Percentiles rank a stretch among this genome's conserved stretches.
These are phyloP conservation scores for Setophaga petechia DNA, from an alignment of 2,113 vertebrate genomes.

Conservation along the genomic window DNA sequence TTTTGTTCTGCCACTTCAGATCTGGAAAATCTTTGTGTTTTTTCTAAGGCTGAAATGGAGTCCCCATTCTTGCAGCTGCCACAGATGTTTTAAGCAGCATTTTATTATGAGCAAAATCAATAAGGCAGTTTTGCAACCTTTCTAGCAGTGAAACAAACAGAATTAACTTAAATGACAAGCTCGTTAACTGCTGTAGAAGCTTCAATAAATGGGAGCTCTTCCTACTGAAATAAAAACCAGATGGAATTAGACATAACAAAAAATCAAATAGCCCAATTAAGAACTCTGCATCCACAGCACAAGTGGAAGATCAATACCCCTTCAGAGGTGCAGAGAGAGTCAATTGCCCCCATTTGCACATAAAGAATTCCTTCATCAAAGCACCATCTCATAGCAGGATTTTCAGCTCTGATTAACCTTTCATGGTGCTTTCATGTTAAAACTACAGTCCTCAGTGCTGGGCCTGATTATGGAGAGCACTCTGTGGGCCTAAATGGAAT, in stretches of 20 bases:
- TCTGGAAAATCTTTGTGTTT: neutral
- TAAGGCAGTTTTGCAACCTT: constrained; percentile 54
- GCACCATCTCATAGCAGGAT: neutral
- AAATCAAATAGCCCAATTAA: constrained; percentile 47
- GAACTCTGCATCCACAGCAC: constrained; percentile 14
- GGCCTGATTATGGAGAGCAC: neutral
- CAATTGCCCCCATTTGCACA: constrained; percentile 28
- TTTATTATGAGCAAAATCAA: constrained; percentile 56
- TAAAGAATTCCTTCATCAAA: constrained; percentile 36
- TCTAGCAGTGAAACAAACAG: constrained; percentile 52
- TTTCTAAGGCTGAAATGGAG: neutral
- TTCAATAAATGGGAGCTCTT: constrained; percentile 52
- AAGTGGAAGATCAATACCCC: constrained; percentile 59
- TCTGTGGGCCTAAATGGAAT: neutral
- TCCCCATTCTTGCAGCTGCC: neutral
- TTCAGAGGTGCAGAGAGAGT: constrained; percentile 30
- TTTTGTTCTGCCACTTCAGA: neutral
- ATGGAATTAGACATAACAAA: constrained; percentile 26
- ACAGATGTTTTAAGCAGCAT: neutral
- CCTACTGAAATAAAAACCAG: constrained; percentile 24
- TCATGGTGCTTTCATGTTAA: neutral
- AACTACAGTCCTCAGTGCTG: neutral
- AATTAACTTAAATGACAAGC: constrained; percentile 65
- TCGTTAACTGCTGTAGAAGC: constrained; percentile 59
- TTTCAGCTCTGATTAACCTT: neutral